Evolutionary conservation across 1,140 invertebrate species (phyloP).

Genomic region (Drosophila lacertosa): DNA sequence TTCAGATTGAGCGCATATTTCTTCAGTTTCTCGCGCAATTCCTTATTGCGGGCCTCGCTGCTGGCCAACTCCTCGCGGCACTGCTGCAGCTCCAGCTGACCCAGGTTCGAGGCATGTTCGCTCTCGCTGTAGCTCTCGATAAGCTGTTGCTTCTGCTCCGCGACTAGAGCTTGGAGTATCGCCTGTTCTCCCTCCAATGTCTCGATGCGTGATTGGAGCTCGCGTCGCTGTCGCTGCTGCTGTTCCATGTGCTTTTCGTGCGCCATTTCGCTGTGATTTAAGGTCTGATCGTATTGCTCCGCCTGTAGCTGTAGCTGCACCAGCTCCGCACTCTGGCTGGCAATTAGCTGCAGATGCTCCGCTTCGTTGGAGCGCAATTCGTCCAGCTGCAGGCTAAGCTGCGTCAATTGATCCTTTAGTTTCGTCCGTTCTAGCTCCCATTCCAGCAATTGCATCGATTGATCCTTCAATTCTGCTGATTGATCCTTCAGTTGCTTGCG

Average conservation of each 20-base stretch:
- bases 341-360: constrained; percentile 49
- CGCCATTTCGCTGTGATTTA: constrained; percentile 65
- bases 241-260: constrained; percentile 77
- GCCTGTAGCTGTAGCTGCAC: constrained; percentile 51
- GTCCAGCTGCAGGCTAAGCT: constrained; percentile 27
- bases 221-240: constrained; percentile 58
- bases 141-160: constrained; percentile 80
- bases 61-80: constrained; percentile 82
- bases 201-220: constrained; percentile 59
- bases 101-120: constrained; percentile 84
- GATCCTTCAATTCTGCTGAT: neutral
- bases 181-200: constrained; percentile 68
- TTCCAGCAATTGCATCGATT: too few species aligned
- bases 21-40: constrained; percentile 89
- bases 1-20: constrained; percentile 90
- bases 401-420: too few species aligned
- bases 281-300: constrained; percentile 63
- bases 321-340: constrained; percentile 45
- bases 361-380: constrained; percentile 35
- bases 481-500: constrained; percentile 1
- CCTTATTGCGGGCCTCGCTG: constrained; percentile 79
- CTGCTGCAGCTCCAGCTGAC: constrained; percentile 85
- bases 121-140: constrained; percentile 74
- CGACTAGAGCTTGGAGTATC: constrained; percentile 69
- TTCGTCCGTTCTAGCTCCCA: neutral